phyloP scores from a whole-genome alignment of 1,140 invertebrate genomes.

The Gerris buenoi region DNA sequence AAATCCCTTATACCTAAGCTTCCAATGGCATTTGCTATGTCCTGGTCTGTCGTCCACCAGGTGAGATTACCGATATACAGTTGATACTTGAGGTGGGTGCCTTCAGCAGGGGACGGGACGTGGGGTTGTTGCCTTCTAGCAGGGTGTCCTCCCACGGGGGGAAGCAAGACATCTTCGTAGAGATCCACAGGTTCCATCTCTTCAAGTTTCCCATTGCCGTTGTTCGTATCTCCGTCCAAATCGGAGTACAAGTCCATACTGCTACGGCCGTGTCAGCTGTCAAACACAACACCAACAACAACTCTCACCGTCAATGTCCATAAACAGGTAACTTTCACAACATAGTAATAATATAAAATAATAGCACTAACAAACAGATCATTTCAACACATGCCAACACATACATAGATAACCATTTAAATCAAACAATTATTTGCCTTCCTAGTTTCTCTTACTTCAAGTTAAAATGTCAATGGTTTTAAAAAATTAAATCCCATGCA shows the following conservation, averaged over 20 bases:
- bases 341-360: too few relatives aligned
- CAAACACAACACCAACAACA: background rate
- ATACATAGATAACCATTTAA: too few relatives aligned
- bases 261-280: constrained; percentile 59
- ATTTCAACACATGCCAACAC: too few relatives aligned
- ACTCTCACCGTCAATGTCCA: background rate
- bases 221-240: constrained; percentile 79
- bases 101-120: constrained; percentile 27
- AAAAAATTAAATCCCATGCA: too few relatives aligned
- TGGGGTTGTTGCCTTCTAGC: constrained; percentile 12
- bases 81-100: constrained; percentile 55
- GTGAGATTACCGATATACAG: constrained; percentile 91
- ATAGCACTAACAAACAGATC: too few relatives aligned
- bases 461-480: too few relatives aligned
- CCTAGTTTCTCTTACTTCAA: too few relatives aligned
- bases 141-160: constrained; percentile 39
- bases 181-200: constrained; percentile 75
- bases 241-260: constrained; percentile 92
- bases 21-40: constrained; percentile 74
- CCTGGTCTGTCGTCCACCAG: constrained; percentile 96
- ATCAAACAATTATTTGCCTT: too few relatives aligned
- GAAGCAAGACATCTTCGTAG: constrained; percentile 90
- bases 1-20: constrained; percentile 84
- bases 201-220: constrained; percentile 53
- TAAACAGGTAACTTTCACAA: too few relatives aligned